Conservation (phyloP, 2,888 invertebrate genomes). For the Hirtodrosophila trivittata region DNA sequence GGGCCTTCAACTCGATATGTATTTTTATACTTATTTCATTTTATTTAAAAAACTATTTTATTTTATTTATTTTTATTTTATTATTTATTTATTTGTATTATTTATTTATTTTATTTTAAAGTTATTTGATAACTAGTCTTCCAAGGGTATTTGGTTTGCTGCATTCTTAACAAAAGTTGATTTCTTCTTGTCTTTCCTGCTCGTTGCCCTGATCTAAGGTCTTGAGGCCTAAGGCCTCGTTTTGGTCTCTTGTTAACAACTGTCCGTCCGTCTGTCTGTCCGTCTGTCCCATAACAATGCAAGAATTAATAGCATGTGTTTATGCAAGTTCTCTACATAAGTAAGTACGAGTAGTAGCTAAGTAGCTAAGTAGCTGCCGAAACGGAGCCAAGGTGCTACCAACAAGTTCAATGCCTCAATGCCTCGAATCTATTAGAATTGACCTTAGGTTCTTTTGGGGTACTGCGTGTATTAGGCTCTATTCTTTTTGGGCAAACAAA, state of each 20-base stretch:
- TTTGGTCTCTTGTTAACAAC: conserved; percentile 50
- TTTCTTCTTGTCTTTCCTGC: conserved; percentile 1
- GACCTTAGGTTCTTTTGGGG: conserved; percentile 71
- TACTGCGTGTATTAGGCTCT: conserved; percentile 6
- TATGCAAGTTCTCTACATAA: conserved; percentile 49
- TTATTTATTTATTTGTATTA: too few relatives aligned
- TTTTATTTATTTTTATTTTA: too few relatives aligned
- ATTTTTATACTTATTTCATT: too few relatives aligned
- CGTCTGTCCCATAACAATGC: conserved; percentile 60
- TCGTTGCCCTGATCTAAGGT: conserved; percentile 13
- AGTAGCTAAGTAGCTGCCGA: conserved; percentile 19
- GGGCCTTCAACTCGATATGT: too few relatives aligned
- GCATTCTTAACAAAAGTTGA: too few relatives aligned
- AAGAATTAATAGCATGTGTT: conserved; percentile 65
- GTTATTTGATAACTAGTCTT: too few relatives aligned
- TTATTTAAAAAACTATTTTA: too few relatives aligned
- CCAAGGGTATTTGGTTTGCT: too few relatives aligned
- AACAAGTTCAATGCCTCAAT: conserved; percentile 81
- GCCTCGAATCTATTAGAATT: conserved; percentile 77
- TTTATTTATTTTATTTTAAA: too few relatives aligned
- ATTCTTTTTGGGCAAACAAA: conserved; percentile 51
- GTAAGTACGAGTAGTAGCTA: conserved; percentile 13
- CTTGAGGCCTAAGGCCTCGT: conserved; percentile 21
- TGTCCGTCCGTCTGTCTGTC: conserved; percentile 23
- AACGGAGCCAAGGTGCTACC: conserved; percentile 68